These are phyloP conservation scores for Hemibagrus wyckioides DNA, from an alignment of 2,113 vertebrate species.

Conservation along the genomic window DNA sequence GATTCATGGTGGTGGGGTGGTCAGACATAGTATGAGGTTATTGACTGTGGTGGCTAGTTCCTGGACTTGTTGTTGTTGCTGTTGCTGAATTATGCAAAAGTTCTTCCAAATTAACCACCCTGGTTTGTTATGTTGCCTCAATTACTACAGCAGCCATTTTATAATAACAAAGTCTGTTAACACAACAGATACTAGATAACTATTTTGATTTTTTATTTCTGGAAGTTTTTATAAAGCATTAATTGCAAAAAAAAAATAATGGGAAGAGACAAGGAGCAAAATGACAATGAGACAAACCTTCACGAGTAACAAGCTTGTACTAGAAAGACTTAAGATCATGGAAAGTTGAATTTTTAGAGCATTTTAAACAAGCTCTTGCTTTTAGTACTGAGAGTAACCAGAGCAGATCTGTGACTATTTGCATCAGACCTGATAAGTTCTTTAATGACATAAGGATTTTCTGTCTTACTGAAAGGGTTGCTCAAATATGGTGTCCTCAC, in stretches of 20 bases:
- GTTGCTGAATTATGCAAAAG: neutral
- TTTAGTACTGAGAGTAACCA: neutral
- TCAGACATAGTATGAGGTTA: neutral
- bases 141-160: neutral
- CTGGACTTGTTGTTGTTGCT: neutral
- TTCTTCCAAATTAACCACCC: neutral
- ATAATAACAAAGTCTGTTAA: neutral
- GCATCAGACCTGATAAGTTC: conserved; percentile 10
- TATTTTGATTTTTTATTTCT: too few relatives aligned
- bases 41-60: conserved; percentile 1
- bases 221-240: neutral
- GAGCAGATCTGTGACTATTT: neutral
- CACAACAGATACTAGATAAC: neutral
- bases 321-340: neutral
- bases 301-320: neutral
- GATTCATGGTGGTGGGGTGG: conserved; percentile 1
- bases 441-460: neutral
- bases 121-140: neutral
- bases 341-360: neutral
- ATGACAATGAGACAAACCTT: neutral
- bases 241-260: neutral
- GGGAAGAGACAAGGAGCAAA: neutral
- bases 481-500: conserved; percentile 26
- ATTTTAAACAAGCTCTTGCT: neutral
- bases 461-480: conserved; percentile 10